Evolutionary conservation across 2,888 invertebrate species (phyloP).

Genomic region (Pomacea canaliculata): DNA sequence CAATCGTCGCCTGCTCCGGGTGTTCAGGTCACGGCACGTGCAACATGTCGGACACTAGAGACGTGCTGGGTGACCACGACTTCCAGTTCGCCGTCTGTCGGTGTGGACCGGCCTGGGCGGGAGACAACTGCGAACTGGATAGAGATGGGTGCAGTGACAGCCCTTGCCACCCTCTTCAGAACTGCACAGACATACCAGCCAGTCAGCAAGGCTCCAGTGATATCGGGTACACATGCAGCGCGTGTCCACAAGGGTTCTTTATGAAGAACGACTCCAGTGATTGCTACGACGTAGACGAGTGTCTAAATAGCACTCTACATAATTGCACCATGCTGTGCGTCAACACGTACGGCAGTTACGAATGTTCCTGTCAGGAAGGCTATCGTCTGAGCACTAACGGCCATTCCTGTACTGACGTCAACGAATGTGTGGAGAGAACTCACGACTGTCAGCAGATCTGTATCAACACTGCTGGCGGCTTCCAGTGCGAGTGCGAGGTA

Average conservation of each 20-base stretch:
- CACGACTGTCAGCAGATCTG: constrained; percentile 10
- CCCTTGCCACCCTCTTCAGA: constrained; percentile 39
- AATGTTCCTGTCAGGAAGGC: constrained; percentile 50
- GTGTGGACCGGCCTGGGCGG: constrained; percentile 19
- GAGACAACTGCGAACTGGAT: constrained; percentile 33
- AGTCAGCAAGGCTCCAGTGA: constrained; percentile 25
- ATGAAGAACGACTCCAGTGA: neutral
- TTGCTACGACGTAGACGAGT: constrained; percentile 67
- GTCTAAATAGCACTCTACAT: constrained; percentile 54
- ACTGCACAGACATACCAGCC: constrained; percentile 40
- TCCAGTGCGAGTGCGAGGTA: constrained; percentile 13
- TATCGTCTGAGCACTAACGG: constrained; percentile 41
- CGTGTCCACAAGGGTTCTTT: constrained; percentile 41
- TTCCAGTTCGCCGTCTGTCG: constrained; percentile 18
- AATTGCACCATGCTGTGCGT: constrained; percentile 70
- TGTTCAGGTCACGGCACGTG: constrained; percentile 24
- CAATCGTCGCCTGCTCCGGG: constrained; percentile 21
- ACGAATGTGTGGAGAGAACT: constrained; percentile 5
- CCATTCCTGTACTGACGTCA: constrained; percentile 7
- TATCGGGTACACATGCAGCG: constrained; percentile 15
- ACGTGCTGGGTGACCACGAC: neutral
- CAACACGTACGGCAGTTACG: constrained; percentile 68
- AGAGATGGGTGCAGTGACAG: constrained; percentile 35
- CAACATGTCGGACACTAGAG: constrained; percentile 8
- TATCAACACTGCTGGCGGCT: constrained; percentile 18